Base-by-base conservation (phyloP, 1,140 invertebrate genomes). In the Sinella curviseta region DNA sequence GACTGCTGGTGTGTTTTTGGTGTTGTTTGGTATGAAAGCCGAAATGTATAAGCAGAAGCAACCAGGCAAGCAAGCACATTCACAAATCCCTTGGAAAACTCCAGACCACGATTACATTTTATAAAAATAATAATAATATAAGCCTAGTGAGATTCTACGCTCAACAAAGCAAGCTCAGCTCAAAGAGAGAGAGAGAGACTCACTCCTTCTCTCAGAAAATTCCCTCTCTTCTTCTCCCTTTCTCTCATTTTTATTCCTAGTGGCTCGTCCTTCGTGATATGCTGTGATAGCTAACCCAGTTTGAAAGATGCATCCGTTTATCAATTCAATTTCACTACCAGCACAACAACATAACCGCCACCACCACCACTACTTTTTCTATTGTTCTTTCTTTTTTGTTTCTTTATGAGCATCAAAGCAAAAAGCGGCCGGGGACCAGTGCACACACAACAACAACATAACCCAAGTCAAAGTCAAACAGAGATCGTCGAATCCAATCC, bases 401-500 rank as follows among this genome's bases (percentile, higher is more conserved):
- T 60, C 57, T 60, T 60, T 60, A 60, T 60, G 57, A 60, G 57
- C 57, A 60, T 60, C 57, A 60, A 60, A 60, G 57, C 57, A 60
- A 60, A 48, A 60, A 3, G 57, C 57, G 24, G 24, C 57, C 57
- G 24, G 57, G 57, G 57, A 60, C 57, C 24, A 60, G 8, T 60
- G 39, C 39, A 48, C 39, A 48, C 39, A 48, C 8, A 8, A 48
- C 39, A 48, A 8, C 8, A 48, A 8, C 8, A 48, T 8, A 48
- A 48, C 39, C 8, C 39, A 8, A 48, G 39, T 48, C 39, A 48
- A 48, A 48, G 39, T 48, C 39, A 48, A 48, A 48, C 39, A 48
- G 20, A 48, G 39, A 48, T 48, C 8, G 39, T 48, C 39, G 20
- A 48, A 48, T 48, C 39, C 39, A 48, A 48, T 48, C 39, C 39